Evolutionary conservation across 2,113 vertebrate species (phyloP).

Genomic region (Pelecanoides urinatrix): DNA sequence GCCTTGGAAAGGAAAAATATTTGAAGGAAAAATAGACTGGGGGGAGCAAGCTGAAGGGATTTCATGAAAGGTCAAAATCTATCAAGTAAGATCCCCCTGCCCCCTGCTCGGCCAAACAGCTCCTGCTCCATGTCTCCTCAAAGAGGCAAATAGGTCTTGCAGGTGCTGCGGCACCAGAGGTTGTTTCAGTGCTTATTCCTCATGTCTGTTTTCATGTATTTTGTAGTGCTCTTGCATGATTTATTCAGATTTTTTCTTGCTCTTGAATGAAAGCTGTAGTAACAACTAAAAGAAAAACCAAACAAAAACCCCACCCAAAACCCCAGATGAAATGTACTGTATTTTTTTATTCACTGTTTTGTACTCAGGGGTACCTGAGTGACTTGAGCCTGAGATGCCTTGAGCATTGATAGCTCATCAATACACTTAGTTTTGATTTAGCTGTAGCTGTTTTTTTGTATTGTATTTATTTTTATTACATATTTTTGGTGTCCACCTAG

Average conservation of each 20-base stretch:
- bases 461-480: background rate
- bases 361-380: background rate
- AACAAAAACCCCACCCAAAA: background rate
- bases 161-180: background rate
- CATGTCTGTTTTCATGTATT: background rate
- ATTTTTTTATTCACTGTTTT: background rate
- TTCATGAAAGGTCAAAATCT: conserved; percentile 24
- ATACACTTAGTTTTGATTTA: background rate
- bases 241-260: background rate
- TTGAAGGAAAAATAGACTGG: background rate
- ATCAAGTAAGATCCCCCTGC: background rate
- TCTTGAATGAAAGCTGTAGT: background rate
- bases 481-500: background rate
- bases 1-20: conserved; percentile 4
- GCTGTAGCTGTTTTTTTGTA: background rate
- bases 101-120: rapidly evolving
- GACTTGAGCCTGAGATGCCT: background rate
- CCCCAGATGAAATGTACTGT: background rate
- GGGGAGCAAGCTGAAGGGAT: background rate
- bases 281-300: background rate
- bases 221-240: background rate
- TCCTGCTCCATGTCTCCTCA: background rate
- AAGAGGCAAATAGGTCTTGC: background rate
- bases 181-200: background rate
- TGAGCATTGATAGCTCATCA: background rate